Conservation (phyloP, 2,113 vertebrate species). For the Clinocottus analis region DNA sequence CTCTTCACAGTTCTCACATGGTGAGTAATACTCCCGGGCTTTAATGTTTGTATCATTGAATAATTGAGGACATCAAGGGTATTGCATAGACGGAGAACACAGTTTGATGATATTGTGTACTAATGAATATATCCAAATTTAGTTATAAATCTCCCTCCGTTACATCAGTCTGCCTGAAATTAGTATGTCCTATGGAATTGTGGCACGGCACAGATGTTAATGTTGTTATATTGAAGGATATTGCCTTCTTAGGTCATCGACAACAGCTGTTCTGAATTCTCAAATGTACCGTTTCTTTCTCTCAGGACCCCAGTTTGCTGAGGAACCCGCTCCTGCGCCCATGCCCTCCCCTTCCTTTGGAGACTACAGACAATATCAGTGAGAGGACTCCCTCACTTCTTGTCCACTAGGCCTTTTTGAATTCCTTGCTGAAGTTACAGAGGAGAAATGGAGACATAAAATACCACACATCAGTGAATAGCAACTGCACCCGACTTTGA, state of each 20-base stretch:
- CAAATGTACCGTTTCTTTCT: slow-evolving; percentile 2
- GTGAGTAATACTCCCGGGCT: slow-evolving; percentile 78
- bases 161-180: too few relatives aligned
- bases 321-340: slow-evolving; percentile 86
- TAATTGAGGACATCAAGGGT: neutral
- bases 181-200: neutral
- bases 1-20: slow-evolving; percentile 92
- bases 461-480: slow-evolving; percentile 44
- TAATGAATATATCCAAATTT: neutral
- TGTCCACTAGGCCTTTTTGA: slow-evolving; percentile 70
- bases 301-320: slow-evolving; percentile 89
- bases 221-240: neutral
- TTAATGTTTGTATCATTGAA: neutral
- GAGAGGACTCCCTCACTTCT: slow-evolving; percentile 66
- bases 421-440: slow-evolving; percentile 77
- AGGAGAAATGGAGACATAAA: slow-evolving; percentile 57
- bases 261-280: neutral
- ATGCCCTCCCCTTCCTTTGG: slow-evolving; percentile 86
- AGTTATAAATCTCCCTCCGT: neutral
- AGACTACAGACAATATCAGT: slow-evolving; percentile 93
- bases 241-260: neutral
- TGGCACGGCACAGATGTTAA: neutral
- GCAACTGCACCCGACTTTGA: slow-evolving; percentile 38
- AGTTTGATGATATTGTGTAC: neutral
- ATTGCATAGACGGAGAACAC: neutral